A percentile compares a stretch with the other conserved stretches of the same genome.
Evolutionary conservation across 2,797 vertebrate species (phyloP).

Genomic region (Podarcis lilfordi): DNA sequence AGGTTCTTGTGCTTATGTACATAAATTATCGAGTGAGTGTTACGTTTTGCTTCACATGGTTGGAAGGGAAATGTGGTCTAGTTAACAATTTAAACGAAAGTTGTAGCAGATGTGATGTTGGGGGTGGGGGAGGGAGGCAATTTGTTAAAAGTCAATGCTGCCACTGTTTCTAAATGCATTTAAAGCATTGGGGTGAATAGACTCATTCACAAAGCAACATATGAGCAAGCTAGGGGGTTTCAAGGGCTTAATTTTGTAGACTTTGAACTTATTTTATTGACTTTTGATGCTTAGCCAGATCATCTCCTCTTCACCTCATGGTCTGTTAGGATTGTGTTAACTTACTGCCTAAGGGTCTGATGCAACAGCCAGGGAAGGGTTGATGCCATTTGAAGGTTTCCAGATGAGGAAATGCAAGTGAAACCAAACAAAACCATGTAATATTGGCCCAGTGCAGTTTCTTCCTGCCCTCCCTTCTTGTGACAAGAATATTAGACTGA

Average conservation of each 20-base stretch:
- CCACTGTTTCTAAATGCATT: conserved; percentile 61
- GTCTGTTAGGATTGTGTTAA: conserved; percentile 62
- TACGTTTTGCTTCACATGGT: conserved; percentile 72
- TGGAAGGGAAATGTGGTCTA: conserved; percentile 66
- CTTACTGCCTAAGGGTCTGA: conserved; percentile 47
- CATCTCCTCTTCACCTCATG: conserved; percentile 67
- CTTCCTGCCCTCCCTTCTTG: conserved; percentile 5
- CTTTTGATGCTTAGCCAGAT: conserved; percentile 75
- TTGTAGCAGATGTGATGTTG: conserved; percentile 59
- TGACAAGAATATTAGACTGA: conserved; percentile 46
- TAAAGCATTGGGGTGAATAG: conserved; percentile 62
- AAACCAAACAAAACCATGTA: conserved; percentile 36
- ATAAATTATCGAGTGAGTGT: conserved; percentile 74
- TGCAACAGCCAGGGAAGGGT: conserved; percentile 51
- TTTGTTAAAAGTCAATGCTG: conserved; percentile 54
- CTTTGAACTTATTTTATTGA: conserved; percentile 64
- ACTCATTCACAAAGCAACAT: conserved; percentile 56
- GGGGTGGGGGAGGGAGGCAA: conserved; percentile 53
- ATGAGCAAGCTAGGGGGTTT: conserved; percentile 57
- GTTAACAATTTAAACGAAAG: conserved; percentile 65
- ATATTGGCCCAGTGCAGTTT: conserved; percentile 56
- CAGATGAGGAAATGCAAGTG: conserved; percentile 33
- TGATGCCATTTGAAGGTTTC: conserved; percentile 12
- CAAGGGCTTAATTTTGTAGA: conserved; percentile 75
- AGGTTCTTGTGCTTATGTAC: conserved; percentile 78